Evolutionary conservation across 2,113 vertebrate species (phyloP), one percentile per base, ranked within the genome.

Genomic region (Ictidomys tridecemlineatus): DNA sequence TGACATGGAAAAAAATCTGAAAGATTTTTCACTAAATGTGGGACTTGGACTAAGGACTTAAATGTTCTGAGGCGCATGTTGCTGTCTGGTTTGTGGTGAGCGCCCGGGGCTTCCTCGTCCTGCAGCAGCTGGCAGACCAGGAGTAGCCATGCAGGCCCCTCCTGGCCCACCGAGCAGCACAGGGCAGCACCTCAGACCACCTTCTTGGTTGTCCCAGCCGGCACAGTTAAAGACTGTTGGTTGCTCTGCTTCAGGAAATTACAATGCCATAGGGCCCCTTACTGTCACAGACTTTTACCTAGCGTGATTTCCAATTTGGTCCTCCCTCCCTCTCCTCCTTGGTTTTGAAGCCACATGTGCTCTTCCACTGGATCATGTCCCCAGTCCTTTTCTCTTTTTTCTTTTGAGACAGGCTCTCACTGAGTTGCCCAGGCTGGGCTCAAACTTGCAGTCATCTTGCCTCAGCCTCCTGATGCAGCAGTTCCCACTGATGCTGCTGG

Each of bases 151-250:
- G 0, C 2, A n/a, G 17, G 72, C 48, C 9, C 42, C 37, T 18
- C 0, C 73, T 2, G 65, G 51, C 5, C 5, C 2, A 1, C n/a
- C 0, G 0, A 0, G 6, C 30, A 4, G 12, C 13, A 9, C 4
- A 1, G 0, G 0, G 4, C 30, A 4, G 12, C 10, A 5, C 4
- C 0, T 10, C 4, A 51, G 1, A 42, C 45, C 28, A 2, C 30
- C 76, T n/a, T 13, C 34, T 56, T 51, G 42, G 5, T 12, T 28
- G 0, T 4, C 0, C 9, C 4, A 3, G 37, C 24, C 72, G 4
- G 0, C 42, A n/a, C 70, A 8, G 4, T 26, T 18, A 14, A 34
- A 39, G 30, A 48, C 82, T 22, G 73, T 4, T 3, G 20, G 69
- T 65, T 58, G 70, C 42, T 85, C 30, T 39, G 18, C 69, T 63